phyloP scores from a whole-genome alignment of 2,113 vertebrate species.

The Australoheros scitulus region DNA sequence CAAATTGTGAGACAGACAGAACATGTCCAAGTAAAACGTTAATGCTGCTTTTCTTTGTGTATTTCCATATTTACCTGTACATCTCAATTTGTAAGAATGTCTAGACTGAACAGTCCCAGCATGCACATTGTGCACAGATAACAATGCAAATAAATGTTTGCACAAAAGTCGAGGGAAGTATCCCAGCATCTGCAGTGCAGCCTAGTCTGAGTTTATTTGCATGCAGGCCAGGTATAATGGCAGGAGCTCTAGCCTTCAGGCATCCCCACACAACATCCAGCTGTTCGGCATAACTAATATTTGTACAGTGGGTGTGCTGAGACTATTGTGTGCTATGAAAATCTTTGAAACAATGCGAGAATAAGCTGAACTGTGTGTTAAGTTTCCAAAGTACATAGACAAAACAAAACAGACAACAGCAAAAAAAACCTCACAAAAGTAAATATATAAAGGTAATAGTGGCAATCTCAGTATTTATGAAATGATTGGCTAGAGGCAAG shows the following conservation, averaged over 20 bases:
- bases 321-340: neutral
- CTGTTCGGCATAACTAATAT: slow-evolving; percentile 30
- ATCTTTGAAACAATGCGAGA: neutral
- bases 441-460: neutral
- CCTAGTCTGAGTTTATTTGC: slow-evolving; percentile 35
- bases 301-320: slow-evolving; percentile 17
- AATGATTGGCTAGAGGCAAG: neutral
- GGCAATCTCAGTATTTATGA: neutral
- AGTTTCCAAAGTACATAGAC: neutral
- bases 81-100: neutral
- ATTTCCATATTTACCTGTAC: neutral
- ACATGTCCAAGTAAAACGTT: neutral
- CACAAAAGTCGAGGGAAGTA: neutral
- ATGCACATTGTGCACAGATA: neutral
- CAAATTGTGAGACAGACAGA: slow-evolving; percentile 1
- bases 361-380: neutral
- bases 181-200: slow-evolving; percentile 59
- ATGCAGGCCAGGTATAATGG: slow-evolving; percentile 18
- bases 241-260: neutral
- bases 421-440: neutral
- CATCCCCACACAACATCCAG: slow-evolving; percentile 27
- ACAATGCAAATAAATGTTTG: neutral
- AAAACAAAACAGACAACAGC: neutral
- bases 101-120: neutral
- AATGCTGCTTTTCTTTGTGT: neutral